phyloP scores from a whole-genome alignment of 2,113 vertebrate genomes.

The Xyliphius kryptos region DNA sequence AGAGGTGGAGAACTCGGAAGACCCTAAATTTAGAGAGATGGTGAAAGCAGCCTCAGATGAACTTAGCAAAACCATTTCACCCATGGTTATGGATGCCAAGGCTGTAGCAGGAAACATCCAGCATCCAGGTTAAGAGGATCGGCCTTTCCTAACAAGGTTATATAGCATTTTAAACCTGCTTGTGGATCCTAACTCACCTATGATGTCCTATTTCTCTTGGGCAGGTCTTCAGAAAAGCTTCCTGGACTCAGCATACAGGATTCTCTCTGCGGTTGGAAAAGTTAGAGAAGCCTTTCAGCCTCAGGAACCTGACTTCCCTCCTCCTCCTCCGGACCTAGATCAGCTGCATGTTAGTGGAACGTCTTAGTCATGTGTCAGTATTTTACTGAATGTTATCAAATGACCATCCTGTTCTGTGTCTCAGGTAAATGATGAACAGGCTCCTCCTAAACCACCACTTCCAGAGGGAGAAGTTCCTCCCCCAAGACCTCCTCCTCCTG shows the following conservation, averaged over 20 bases:
- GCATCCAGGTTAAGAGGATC: constrained; percentile 76
- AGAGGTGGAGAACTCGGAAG: constrained; percentile 96
- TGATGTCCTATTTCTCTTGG: background rate
- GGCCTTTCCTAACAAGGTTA: background rate
- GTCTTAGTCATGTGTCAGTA: too few species aligned
- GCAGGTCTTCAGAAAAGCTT: constrained; percentile 92
- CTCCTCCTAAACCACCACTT: constrained; percentile 92
- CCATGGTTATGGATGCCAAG: constrained; percentile 98
- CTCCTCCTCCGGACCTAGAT: constrained; percentile 92
- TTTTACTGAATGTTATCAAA: too few species aligned
- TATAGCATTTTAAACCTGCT: too few species aligned
- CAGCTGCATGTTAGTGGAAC: constrained; percentile 85
- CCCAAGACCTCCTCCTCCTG: constrained; percentile 88
- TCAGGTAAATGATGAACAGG: constrained; percentile 88
- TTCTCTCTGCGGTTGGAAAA: constrained; percentile 91
- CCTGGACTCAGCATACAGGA: constrained; percentile 90
- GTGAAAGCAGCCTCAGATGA: constrained; percentile 92
- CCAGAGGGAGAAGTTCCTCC: constrained; percentile 94
- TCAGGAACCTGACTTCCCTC: constrained; percentile 93
- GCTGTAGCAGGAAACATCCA: constrained; percentile 95
- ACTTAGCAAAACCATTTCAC: constrained; percentile 91
- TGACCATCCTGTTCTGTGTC: constrained; percentile 10
- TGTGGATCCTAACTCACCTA: background rate
- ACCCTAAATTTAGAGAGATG: constrained; percentile 88
- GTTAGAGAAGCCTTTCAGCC: constrained; percentile 96